phyloP scores from a whole-genome alignment of 2,797 vertebrate genomes.

The Chaetophractus vellerosus region DNA sequence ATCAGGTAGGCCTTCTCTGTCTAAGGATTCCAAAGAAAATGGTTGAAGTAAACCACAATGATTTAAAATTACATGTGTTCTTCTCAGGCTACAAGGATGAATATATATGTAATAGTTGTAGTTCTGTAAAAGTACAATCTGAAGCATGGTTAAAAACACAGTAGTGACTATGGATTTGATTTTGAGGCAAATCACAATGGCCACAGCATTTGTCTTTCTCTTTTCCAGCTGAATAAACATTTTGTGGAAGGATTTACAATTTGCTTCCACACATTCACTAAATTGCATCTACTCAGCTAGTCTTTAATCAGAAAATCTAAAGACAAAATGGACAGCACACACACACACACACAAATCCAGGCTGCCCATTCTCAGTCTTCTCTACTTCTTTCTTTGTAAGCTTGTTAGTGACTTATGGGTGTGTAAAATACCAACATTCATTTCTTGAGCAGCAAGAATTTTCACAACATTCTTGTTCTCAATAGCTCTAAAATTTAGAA shows the following conservation, averaged over 20 bases:
- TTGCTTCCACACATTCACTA: slow-evolving; percentile 25
- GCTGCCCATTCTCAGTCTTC: neutral
- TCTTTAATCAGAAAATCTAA: slow-evolving; percentile 72
- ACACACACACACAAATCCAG: neutral
- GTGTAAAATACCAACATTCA: neutral
- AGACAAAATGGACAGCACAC: neutral
- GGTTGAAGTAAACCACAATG: slow-evolving; percentile 75
- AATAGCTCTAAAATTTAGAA: neutral
- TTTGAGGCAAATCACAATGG: slow-evolving; percentile 70
- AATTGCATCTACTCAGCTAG: slow-evolving; percentile 43
- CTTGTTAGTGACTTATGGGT: neutral
- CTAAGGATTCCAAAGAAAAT: slow-evolving; percentile 85
- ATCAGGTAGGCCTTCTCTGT: slow-evolving; percentile 76
- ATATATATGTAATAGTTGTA: slow-evolving; percentile 79
- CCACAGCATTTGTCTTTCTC: slow-evolving; percentile 56
- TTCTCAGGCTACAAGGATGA: slow-evolving; percentile 81
- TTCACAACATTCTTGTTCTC: neutral
- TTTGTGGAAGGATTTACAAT: slow-evolving; percentile 78
- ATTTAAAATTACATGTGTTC: slow-evolving; percentile 78
- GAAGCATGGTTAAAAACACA: slow-evolving; percentile 74
- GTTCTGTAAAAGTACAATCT: slow-evolving; percentile 83
- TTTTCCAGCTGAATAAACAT: slow-evolving; percentile 61
- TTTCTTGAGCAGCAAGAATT: neutral
- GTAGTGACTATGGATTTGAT: slow-evolving; percentile 76
- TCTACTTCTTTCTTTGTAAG: neutral